These are phyloP conservation scores for Rhinoraja longicauda DNA, from an alignment of 2,797 vertebrate genomes.

Conservation along the genomic window DNA sequence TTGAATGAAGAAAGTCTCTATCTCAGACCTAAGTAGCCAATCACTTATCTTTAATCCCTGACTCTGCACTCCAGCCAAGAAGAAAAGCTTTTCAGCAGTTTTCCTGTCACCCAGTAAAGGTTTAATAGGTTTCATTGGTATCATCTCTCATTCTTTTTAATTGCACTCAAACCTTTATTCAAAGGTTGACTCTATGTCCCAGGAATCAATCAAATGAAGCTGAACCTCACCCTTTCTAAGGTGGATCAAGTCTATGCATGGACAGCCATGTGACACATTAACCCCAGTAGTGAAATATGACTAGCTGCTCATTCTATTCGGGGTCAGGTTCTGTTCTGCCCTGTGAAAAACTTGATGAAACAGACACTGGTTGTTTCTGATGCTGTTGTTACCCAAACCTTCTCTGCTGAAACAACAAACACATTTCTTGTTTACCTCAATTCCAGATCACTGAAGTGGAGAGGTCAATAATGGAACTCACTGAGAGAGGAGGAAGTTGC, in stretches of 20 bases:
- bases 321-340: background rate
- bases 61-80: background rate
- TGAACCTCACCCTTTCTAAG: background rate
- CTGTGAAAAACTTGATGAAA: background rate
- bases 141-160: background rate
- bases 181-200: background rate
- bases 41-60: background rate
- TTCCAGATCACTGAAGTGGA: background rate
- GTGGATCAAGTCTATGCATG: background rate
- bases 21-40: background rate
- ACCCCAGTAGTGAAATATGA: background rate
- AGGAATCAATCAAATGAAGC: background rate
- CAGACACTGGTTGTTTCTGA: background rate
- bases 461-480: background rate
- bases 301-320: background rate
- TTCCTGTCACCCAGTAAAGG: background rate
- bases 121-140: background rate
- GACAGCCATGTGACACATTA: background rate
- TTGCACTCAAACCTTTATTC: background rate
- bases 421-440: background rate
- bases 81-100: background rate
- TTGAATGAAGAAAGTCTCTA: background rate
- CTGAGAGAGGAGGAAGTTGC: background rate
- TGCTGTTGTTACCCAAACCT: background rate
- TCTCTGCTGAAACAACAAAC: background rate